Evolutionary conservation across 2,797 vertebrate genomes (phyloP).

Genomic region (Anguilla marmorata): DNA sequence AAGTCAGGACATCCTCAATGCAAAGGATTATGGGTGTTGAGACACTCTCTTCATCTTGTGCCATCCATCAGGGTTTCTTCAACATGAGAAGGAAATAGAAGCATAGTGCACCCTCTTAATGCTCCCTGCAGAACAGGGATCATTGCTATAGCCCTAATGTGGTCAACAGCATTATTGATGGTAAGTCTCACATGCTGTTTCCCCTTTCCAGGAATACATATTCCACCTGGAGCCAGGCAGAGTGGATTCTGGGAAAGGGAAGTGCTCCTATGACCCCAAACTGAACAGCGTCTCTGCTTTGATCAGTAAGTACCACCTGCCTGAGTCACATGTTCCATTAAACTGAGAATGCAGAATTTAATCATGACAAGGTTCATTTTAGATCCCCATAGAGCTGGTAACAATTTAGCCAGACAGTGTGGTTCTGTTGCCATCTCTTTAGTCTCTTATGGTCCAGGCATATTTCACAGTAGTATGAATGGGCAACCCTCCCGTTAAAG

Average conservation of each 20-base stretch:
- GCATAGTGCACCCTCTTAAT: constrained; percentile 49
- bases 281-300: constrained; percentile 94
- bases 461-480: constrained; percentile 39
- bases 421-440: constrained; percentile 38
- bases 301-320: constrained; percentile 85
- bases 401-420: background rate
- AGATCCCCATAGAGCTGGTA: constrained; percentile 24
- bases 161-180: constrained; percentile 39
- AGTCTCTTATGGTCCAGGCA: constrained; percentile 30
- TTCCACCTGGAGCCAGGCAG: constrained; percentile 93
- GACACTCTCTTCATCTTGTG: constrained; percentile 63
- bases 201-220: constrained; percentile 87
- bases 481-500: constrained; percentile 20
- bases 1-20: constrained; percentile 42
- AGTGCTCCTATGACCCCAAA: constrained; percentile 98
- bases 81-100: constrained; percentile 56
- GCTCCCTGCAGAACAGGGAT: constrained; percentile 56
- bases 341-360: constrained; percentile 7
- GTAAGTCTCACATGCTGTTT: constrained; percentile 59
- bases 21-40: constrained; percentile 62
- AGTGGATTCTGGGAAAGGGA: constrained; percentile 97
- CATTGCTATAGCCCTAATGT: constrained; percentile 57
- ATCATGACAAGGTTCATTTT: constrained; percentile 24
- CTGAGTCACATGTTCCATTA: constrained; percentile 16
- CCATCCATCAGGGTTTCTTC: constrained; percentile 56